Conservation (phyloP, 2,113 vertebrate species). For the Numida meleagris region DNA sequence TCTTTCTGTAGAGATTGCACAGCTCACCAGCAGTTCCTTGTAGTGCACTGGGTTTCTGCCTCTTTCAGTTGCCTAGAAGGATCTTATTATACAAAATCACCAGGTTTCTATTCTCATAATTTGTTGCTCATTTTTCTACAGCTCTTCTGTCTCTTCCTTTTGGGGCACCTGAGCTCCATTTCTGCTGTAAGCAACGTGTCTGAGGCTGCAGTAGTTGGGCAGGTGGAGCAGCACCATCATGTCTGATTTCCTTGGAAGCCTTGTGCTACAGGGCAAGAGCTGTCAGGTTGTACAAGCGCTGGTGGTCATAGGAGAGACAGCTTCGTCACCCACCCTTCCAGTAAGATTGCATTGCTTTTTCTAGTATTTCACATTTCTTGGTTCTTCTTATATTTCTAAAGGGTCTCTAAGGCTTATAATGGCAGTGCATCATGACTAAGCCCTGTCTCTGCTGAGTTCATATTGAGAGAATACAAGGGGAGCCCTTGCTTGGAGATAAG, state of each 20-base stretch:
- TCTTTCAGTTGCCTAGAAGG: background rate
- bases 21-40: background rate
- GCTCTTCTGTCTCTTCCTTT: background rate
- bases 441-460: background rate
- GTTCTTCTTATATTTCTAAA: accelerated
- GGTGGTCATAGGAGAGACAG: background rate
- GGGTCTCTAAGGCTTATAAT: background rate
- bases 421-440: background rate
- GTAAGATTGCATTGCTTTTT: background rate
- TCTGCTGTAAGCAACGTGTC: background rate
- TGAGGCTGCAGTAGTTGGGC: background rate
- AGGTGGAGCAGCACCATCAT: background rate
- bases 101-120: background rate
- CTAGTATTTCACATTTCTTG: background rate
- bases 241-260: background rate
- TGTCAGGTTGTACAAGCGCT: background rate
- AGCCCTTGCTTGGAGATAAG: background rate
- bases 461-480: background rate
- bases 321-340: background rate
- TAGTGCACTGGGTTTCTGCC: background rate
- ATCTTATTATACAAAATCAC: background rate
- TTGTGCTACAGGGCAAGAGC: background rate
- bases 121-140: background rate
- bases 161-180: background rate
- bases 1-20: background rate